A percentile compares a stretch with the other conserved stretches of the same genome.
Conservation (phyloP, 2,113 vertebrate species). For the Rhipidura dahli region DNA sequence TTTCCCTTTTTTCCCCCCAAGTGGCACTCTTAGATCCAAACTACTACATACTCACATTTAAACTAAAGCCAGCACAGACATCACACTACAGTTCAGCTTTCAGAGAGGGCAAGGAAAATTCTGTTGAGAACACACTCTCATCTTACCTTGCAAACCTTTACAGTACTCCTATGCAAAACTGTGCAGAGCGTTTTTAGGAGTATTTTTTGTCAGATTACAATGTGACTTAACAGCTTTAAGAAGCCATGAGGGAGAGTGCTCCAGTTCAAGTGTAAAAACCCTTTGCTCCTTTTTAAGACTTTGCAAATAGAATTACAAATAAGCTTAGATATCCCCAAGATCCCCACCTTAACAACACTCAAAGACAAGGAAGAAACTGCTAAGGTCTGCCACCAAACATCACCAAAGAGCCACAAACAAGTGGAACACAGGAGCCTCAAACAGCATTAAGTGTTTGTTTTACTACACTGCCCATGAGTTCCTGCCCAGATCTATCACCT, state of each 20-base stretch:
- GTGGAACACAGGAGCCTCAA: neutral
- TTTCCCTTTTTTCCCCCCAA: fast-evolving
- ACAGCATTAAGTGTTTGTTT: neutral
- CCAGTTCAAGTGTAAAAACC: neutral
- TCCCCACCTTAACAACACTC: neutral
- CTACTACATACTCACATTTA: neutral
- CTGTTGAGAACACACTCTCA: neutral
- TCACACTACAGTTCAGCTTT: neutral
- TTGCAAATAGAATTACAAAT: neutral
- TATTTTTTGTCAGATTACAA: neutral
- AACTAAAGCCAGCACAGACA: neutral
- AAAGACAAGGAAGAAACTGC: neutral
- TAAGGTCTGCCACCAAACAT: neutral
- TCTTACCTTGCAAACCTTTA: neutral
- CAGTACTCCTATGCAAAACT: neutral
- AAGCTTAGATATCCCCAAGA: neutral
- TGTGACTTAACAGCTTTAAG: neutral
- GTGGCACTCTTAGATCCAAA: neutral
- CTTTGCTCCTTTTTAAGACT: neutral
- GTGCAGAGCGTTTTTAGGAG: neutral
- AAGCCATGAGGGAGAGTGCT: neutral
- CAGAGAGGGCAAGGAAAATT: neutral
- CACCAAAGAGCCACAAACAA: neutral
- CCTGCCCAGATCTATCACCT: no score
- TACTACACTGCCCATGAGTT: neutral